Percentiles rank a stretch among this genome's conserved stretches.
Conservation (phyloP, 2,797 vertebrate species). For the Zonotrichia albicollis region DNA sequence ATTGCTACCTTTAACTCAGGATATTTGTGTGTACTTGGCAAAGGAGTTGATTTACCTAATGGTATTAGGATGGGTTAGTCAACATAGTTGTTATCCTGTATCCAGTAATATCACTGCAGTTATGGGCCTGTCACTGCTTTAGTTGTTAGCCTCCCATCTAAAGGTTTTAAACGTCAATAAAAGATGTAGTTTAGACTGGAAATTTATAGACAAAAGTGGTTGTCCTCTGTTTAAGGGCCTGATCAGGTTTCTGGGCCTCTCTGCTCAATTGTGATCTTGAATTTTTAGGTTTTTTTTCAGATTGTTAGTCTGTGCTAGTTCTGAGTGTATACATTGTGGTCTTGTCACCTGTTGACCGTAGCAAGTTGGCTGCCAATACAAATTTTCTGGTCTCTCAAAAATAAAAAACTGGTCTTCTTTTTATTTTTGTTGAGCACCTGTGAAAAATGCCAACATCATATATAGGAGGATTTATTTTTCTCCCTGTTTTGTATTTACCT, state of each 20-base stretch:
- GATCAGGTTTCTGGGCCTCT: background rate
- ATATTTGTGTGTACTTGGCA: background rate
- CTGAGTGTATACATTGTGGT: fast-evolving
- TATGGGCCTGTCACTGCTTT: background rate
- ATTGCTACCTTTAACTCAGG: background rate
- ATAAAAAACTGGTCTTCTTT: background rate
- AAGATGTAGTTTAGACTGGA: background rate
- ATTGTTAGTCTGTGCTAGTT: background rate
- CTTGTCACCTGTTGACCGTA: background rate
- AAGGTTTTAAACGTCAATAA: background rate
- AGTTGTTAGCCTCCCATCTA: background rate
- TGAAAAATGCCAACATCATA: background rate
- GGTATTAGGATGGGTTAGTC: background rate
- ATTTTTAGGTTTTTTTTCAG: no score
- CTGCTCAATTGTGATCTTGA: background rate
- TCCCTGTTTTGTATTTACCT: background rate
- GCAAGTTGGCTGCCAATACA: background rate
- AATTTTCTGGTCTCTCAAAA: background rate
- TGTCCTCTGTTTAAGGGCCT: background rate
- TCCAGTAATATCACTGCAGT: background rate
- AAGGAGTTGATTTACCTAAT: background rate
- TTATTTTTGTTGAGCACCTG: fast-evolving
- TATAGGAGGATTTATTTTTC: background rate
- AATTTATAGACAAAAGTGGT: background rate
- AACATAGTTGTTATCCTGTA: background rate